Evolutionary conservation across 2,113 vertebrate genomes (phyloP), one percentile per base, ranked within the genome.

Genomic region (Gymnarchus niloticus): DNA sequence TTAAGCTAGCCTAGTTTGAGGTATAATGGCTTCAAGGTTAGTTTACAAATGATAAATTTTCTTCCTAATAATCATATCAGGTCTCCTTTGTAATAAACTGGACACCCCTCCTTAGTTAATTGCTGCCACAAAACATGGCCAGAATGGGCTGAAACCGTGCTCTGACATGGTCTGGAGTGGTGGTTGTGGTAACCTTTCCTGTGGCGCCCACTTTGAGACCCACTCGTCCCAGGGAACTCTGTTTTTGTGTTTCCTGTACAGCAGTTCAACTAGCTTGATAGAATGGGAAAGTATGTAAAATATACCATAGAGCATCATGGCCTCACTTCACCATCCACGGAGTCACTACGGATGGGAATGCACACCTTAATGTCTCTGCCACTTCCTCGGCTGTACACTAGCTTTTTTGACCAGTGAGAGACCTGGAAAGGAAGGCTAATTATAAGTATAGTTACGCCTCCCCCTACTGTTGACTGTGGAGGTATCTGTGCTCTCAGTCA

Each of bases 401-500:
- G 41, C 12, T 33, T 19, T 73, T 73, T 37, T 73, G 25, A 37
- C 21, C 44, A 8, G 41, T 9, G 37, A 48, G 37, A n/a, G 76
- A 37, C 76, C 44, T 21, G 76, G 76, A 48, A 78, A 78, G 44
- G 37, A 19, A 23, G 76, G 21, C 21, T 78, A 78, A 48, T 78
- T 78, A 78, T 23, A 46, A 23, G 44, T 78, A 78, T 48, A 78
- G 76, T 48, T 78, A 78, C 21, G 41, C 76, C 44, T 78, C 44
- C 76, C 37, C 76, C 76, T 78, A 37, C 76, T 78, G 76, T 48
- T n/a, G 37, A 46, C 37, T 78, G 44, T 48, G 76, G 76, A 78
- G 44, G 76, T 73, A 41, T n/a, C 76, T 78, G 76, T 78, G 41
- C 41, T 44, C 44, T 78, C 76, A n/a, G 44, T 48, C 76, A 14